phyloP scores from a whole-genome alignment of 2,888 invertebrate species.

The Tyria jacobaeae region DNA sequence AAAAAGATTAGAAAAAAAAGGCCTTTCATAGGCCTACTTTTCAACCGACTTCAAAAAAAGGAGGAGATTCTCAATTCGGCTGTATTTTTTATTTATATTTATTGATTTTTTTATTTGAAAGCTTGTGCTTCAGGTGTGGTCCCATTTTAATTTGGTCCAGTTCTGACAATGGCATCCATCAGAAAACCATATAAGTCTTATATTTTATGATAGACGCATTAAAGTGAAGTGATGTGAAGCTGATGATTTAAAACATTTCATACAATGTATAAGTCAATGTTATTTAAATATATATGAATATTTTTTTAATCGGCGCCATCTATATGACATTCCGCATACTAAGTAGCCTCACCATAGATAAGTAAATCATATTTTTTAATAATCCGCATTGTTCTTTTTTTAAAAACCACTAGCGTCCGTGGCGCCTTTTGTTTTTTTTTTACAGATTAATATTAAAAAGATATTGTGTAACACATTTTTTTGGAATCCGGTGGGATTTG shows the following conservation, averaged over 20 bases:
- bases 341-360: conserved; percentile 50
- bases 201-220: too few relatives aligned
- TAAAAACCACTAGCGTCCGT: conserved; percentile 40
- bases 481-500: conserved; percentile 67
- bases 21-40: too few relatives aligned
- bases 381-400: conserved; percentile 56
- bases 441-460: conserved; percentile 60
- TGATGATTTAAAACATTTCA: neutral
- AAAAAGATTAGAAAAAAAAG: too few relatives aligned
- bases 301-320: conserved; percentile 51
- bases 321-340: conserved; percentile 51
- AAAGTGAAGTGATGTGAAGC: too few relatives aligned
- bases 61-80: too few relatives aligned
- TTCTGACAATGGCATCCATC: too few relatives aligned
- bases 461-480: conserved; percentile 63
- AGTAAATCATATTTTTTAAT: conserved; percentile 47
- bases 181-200: too few relatives aligned
- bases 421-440: conserved; percentile 50
- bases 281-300: conserved; percentile 22
- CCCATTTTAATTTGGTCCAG: too few relatives aligned
- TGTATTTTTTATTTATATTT: too few relatives aligned
- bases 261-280: neutral
- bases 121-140: too few relatives aligned
- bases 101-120: too few relatives aligned
- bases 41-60: too few relatives aligned